These are phyloP conservation scores for Lerista edwardsae DNA, from an alignment of 2,797 vertebrate genomes.

Conservation along the genomic window DNA sequence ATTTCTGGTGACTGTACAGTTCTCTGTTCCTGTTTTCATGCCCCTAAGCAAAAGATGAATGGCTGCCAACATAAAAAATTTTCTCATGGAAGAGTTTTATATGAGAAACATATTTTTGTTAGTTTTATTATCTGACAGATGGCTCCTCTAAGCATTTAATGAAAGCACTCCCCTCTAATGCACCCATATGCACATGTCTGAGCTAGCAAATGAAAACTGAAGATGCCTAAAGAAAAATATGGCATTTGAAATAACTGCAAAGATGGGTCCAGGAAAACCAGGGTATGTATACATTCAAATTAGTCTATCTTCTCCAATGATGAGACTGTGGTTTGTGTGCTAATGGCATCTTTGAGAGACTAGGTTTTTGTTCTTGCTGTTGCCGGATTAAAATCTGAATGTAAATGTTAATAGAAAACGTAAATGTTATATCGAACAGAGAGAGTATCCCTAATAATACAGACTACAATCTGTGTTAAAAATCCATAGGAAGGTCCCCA, in stretches of 20 bases:
- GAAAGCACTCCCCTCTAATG: slow-evolving; percentile 62
- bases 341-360: background rate
- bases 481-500: background rate
- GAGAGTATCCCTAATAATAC: background rate
- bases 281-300: slow-evolving; percentile 49
- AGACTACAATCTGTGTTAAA: too few relatives aligned
- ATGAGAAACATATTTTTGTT: slow-evolving; percentile 68
- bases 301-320: slow-evolving; percentile 47
- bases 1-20: slow-evolving; percentile 57
- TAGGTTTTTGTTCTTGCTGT: background rate
- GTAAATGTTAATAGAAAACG: background rate
- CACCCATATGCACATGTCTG: slow-evolving; percentile 66
- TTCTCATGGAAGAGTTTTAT: slow-evolving; percentile 59
- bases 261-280: slow-evolving; percentile 28
- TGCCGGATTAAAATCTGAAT: background rate
- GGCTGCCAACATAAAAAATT: slow-evolving; percentile 56
- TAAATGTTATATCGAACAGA: background rate
- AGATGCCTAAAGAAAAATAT: slow-evolving; percentile 36
- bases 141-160: slow-evolving; percentile 69
- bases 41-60: slow-evolving; percentile 64
- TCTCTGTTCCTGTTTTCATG: slow-evolving; percentile 63
- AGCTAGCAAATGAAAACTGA: slow-evolving; percentile 66
- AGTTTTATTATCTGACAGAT: slow-evolving; percentile 71
- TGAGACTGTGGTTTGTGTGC: background rate
- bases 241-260: slow-evolving; percentile 53